Percentiles rank a stretch among this genome's conserved stretches.
Evolutionary conservation across 2,888 invertebrate genomes (phyloP).

Genomic region (Hybos culiciformis): DNA sequence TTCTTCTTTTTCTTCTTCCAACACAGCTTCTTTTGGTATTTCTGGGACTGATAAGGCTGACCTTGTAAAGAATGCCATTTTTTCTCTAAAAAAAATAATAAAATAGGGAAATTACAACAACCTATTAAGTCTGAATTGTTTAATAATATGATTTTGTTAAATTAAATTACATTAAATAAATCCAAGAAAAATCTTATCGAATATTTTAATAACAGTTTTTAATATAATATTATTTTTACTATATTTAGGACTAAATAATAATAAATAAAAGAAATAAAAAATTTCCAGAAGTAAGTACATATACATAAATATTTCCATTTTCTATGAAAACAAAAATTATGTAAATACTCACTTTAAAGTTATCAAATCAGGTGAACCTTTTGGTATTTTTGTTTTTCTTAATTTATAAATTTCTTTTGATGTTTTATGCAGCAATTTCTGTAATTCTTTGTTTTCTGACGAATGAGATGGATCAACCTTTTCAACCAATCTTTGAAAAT

Average conservation of each 20-base stretch:
- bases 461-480: conserved; percentile 33
- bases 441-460: conserved; percentile 45
- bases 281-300: neutral
- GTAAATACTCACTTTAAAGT: conserved; percentile 69
- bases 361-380: conserved; percentile 78
- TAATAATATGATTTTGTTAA: too few species aligned
- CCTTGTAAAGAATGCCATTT: conserved; percentile 91
- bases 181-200: neutral
- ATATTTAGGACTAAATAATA: neutral
- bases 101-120: too few species aligned
- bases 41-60: conserved; percentile 63
- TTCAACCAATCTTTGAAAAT: conserved; percentile 56
- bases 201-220: neutral
- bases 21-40: conserved; percentile 45
- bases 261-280: neutral
- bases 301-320: neutral
- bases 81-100: conserved; percentile 64
- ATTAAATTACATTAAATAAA: neutral
- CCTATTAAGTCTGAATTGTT: too few species aligned
- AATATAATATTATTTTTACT: neutral
- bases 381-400: conserved; percentile 72
- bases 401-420: conserved; percentile 85
- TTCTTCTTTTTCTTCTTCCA: conserved; percentile 6
- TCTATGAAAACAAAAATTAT: neutral
- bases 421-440: conserved; percentile 73